Base-by-base conservation (phyloP, 1,140 invertebrate species). In the Drosophila micromelanica region DNA sequence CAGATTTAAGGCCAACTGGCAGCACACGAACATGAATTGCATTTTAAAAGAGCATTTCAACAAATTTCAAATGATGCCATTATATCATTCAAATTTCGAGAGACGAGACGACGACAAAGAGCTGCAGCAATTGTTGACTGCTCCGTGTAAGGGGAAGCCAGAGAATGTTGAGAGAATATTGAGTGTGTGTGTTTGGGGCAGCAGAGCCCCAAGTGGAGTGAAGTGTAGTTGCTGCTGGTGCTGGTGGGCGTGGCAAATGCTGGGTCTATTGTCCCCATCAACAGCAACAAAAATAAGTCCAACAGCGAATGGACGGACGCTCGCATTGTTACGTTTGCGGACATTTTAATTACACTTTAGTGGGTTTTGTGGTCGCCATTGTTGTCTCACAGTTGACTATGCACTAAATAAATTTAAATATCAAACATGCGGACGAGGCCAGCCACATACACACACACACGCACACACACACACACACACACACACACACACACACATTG, bases 351-450 rank as follows among this genome's bases (percentile, higher is more conserved):
- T 62, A 52, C 48, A 63, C 59, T 70, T 70, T 70, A 46, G 59
- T 62, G 67, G 67, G 30, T 70, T 63, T 63, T 70, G 46, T 49
- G 56, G 59, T 52, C 65, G 46, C 54, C 55, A 59, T 68, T 68
- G 54, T 68, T 59, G 55, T 59, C 55, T 59, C 35, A 20, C 64
- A 23, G 63, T 12, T 45, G 32, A 45, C 62, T 48, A 27, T 55
- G 62, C 62, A 48, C 62, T 56, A 55, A 59, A 68, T 59, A 68
- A 59, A 68, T 51, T 65, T 56, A 65, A 56, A 65, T 59, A n/a
- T 20, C 32, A 49, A 67, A 48, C 61, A 63, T 42, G 61, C 38
- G 49, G 48, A 52, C 13, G 38, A 20, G 40, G 49, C 27, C 23
- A 30, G 40, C 13, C 35, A 38, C 54, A 27, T 12, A 42, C 17